These are phyloP conservation scores for Adelosebastes latens DNA, from an alignment of 2,797 vertebrate species.

Conservation along the genomic window DNA sequence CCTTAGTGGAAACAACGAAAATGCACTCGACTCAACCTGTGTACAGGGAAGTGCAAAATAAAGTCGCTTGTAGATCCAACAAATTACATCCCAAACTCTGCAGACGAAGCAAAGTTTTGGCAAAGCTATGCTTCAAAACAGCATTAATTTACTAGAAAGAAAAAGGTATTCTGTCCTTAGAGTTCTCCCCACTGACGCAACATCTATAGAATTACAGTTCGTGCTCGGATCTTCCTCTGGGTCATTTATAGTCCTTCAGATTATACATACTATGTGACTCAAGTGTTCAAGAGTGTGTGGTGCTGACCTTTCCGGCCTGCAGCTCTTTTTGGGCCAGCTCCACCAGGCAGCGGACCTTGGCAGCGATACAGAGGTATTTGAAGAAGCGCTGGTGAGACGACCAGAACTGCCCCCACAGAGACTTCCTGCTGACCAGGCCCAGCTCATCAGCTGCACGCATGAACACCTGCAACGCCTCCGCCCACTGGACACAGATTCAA, in stretches of 20 bases:
- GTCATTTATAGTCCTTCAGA: slow-evolving; percentile 1
- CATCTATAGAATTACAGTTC: slow-evolving; percentile 8
- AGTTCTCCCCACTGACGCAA: not conserved
- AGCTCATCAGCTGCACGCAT: slow-evolving; percentile 92
- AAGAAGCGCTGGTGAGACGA: slow-evolving; percentile 98
- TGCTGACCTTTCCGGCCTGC: slow-evolving; percentile 89
- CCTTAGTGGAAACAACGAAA: not conserved
- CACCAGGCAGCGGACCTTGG: slow-evolving; percentile 94
- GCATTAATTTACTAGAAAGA: not conserved
- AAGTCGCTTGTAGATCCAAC: not conserved
- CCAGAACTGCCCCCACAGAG: slow-evolving; percentile 99
- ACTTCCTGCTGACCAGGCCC: slow-evolving; percentile 93
- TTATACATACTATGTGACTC: slow-evolving; percentile 1
- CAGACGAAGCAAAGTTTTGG: not conserved
- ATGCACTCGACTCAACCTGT: not conserved
- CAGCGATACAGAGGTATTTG: slow-evolving; percentile 98
- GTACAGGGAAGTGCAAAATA: not conserved
- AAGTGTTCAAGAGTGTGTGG: slow-evolving; percentile 14
- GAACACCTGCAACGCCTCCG: slow-evolving; percentile 91
- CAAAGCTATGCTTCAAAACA: not conserved
- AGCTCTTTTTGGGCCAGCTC: slow-evolving; percentile 92
- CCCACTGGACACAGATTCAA: slow-evolving; percentile 87
- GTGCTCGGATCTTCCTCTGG: slow-evolving; percentile 7
- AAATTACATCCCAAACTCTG: not conserved
- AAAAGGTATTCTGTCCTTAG: not conserved